Evolutionary conservation across 2,888 invertebrate genomes (phyloP).

Genomic region (Panopea generosa): DNA sequence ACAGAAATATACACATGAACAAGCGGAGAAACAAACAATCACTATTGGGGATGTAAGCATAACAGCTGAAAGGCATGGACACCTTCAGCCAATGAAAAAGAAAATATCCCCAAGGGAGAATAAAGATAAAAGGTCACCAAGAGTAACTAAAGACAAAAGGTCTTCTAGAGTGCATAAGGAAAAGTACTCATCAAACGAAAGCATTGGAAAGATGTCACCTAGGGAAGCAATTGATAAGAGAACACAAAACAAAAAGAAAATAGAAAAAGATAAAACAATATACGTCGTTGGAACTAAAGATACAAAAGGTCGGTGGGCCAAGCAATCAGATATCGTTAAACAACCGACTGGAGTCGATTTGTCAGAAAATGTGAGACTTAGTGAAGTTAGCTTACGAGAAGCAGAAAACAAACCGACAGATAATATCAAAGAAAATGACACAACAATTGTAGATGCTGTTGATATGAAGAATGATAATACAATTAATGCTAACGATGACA

Average conservation of each 20-base stretch:
- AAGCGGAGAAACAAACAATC: constrained; percentile 7
- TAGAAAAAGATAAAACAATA: too few relatives aligned
- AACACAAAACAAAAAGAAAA: too few relatives aligned
- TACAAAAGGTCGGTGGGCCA: constrained; percentile 24
- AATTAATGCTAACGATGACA: neutral
- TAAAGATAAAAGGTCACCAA: constrained; percentile 3
- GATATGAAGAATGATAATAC: neutral
- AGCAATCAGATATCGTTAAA: neutral
- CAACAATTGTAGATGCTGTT: neutral
- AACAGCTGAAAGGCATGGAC: constrained; percentile 16
- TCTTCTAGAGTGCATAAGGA: too few relatives aligned
- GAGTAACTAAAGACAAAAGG: too few relatives aligned
- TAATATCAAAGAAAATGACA: neutral
- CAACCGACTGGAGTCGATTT: too few relatives aligned
- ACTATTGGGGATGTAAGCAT: constrained; percentile 22
- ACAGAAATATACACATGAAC: too few relatives aligned
- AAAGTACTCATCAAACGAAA: too few relatives aligned
- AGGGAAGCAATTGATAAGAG: too few relatives aligned
- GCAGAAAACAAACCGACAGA: neutral
- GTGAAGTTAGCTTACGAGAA: neutral
- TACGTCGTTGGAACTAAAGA: constrained; percentile 49
- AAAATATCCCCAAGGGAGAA: constrained; percentile 33
- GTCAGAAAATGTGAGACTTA: too few relatives aligned
- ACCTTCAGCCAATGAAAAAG: constrained; percentile 26
- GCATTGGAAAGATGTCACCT: too few relatives aligned